Conservation (phyloP, 2,797 vertebrate genomes). For the Microctenopoma steveboyesi region DNA sequence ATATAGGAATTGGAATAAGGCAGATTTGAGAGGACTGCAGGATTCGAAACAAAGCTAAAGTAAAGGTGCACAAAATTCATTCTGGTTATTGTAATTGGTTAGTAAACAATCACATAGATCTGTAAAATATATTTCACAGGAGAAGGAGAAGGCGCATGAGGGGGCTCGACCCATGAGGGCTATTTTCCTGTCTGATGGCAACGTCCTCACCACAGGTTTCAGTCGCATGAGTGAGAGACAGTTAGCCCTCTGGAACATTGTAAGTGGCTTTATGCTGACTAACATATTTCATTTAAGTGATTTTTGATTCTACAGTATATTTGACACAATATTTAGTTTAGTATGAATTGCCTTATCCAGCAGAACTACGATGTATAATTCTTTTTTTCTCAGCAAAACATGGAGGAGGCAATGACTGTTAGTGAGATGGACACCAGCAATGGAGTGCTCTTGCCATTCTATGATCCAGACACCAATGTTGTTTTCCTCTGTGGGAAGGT, state of each 20-base stretch:
- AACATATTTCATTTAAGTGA: neutral
- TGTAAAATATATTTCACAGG: conserved; percentile 78
- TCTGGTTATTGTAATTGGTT: neutral
- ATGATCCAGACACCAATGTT: conserved; percentile 93
- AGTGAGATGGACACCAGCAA: conserved; percentile 98
- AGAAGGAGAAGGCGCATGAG: conserved; percentile 96
- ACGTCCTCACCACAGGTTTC: conserved; percentile 96
- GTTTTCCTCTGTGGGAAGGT: conserved; percentile 98
- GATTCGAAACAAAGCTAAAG: neutral
- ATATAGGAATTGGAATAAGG: too few species aligned
- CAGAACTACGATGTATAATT: neutral
- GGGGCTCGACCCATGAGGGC: conserved; percentile 95
- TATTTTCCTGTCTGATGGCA: conserved; percentile 94
- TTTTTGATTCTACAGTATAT: neutral
- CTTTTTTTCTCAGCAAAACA: conserved; percentile 84
- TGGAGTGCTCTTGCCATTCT: conserved; percentile 95
- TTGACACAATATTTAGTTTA: neutral
- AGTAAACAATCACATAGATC: neutral
- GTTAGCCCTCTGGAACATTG: conserved; percentile 93
- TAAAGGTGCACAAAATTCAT: neutral
- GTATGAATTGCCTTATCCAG: too few species aligned
- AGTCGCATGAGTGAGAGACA: conserved; percentile 98
- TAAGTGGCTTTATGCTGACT: conserved; percentile 59
- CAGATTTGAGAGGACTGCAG: neutral
- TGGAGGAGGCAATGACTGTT: conserved; percentile 92